Base-by-base conservation (phyloP, 1,140 invertebrate genomes). In the Bradynema listronoti region DNA sequence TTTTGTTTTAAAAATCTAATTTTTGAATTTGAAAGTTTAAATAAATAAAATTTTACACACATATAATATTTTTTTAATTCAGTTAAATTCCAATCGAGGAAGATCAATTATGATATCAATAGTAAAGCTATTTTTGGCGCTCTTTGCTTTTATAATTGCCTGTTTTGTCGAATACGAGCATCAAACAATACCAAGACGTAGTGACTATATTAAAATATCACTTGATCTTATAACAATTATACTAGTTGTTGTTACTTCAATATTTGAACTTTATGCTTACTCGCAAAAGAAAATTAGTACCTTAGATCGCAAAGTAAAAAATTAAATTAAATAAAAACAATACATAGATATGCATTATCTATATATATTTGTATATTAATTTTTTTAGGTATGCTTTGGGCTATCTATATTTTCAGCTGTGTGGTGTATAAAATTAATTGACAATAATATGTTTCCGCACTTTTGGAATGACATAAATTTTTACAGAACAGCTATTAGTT, bases 171-270 rank as follows among this genome's bases (percentile, higher is more conserved):
- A 76, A 57, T 76, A 73, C 47, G 62, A 75, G 33, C 65, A 77
- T 51, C 66, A 73, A 41, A 62, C 65, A 11, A 36, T 74, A 22
- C 63, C 65, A n/a, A 60, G 58, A 22, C 45, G 55, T 7, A 65
- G 74, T 27, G 67, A 77, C 11, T 76, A 76, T 63, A 76, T 75
- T 45, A 70, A 72, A 60, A 75, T 76, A 29, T 68, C 68, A 5
- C 50, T 76, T 25, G 73, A 76, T 30, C 73, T 77, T 42, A 63
- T 76, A 24, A 58, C 70, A n/a, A 69, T 63, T 1, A 54, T 77
- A 57, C 58, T 76, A 11, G 72, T 61, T 22, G 52, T 77, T 29
- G 56, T 36, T 22, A 73, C 65, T 60, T 71, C 74, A 7, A 41
- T 69, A 3, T 57, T 69, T 27, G 73, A 76, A 46, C 50, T 76